Conservation (phyloP, 1,140 invertebrate species). For the Drosophila nigromelanica region DNA sequence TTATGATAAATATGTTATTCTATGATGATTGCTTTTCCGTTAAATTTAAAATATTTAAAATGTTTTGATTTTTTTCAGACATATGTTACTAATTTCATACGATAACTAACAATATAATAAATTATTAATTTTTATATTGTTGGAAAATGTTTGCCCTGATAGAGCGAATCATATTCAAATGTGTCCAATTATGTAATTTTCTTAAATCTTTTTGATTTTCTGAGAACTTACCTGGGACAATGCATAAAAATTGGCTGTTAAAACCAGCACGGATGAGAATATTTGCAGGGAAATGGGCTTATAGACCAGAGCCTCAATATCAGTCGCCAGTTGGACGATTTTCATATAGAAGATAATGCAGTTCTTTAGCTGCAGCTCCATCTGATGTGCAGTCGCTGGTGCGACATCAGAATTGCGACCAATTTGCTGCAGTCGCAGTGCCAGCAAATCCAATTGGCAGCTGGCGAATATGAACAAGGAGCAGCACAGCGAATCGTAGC, state of each 20-base stretch:
- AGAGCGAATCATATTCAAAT: too few relatives aligned
- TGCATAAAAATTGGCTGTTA: constrained; percentile 77
- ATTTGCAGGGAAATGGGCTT: constrained; percentile 70
- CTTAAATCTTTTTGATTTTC: neutral
- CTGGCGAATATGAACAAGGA: constrained; percentile 68
- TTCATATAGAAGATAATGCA: constrained; percentile 50
- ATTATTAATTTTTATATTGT: too few relatives aligned
- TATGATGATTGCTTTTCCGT: too few relatives aligned
- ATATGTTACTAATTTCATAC: too few relatives aligned
- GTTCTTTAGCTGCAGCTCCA: constrained; percentile 49
- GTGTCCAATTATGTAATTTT: too few relatives aligned
- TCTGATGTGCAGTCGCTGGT: neutral
- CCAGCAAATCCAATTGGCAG: constrained; percentile 69
- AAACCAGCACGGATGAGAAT: constrained; percentile 67
- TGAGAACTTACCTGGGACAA: constrained; percentile 58
- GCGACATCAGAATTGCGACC: neutral
- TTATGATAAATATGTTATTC: too few relatives aligned
- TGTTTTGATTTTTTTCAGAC: too few relatives aligned
- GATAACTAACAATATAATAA: too few relatives aligned
- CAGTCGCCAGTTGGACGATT: constrained; percentile 43
- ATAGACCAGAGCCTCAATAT: constrained; percentile 55
- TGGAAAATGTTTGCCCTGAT: too few relatives aligned
- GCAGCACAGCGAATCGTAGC: constrained; percentile 66
- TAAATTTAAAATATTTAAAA: too few relatives aligned
- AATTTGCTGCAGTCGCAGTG: constrained; percentile 47